These are phyloP conservation scores for Xestia ashworthii DNA, from an alignment of 2,888 invertebrate genomes.

Conservation along the genomic window DNA sequence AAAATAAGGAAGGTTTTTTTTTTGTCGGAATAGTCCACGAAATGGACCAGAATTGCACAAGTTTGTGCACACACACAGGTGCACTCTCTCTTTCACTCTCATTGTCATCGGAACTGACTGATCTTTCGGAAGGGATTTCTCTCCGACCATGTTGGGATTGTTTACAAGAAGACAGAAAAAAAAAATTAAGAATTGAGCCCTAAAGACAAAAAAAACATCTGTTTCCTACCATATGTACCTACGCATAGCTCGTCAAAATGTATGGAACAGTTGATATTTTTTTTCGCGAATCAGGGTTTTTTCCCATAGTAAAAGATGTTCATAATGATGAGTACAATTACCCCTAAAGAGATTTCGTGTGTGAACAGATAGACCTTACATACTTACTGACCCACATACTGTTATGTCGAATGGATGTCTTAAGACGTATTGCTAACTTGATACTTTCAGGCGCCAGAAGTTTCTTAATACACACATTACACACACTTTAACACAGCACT, in stretches of 20 bases:
- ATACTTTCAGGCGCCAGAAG: slow-evolving; percentile 2
- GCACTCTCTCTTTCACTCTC: not conserved
- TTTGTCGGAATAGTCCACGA: not conserved
- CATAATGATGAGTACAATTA: too few relatives aligned
- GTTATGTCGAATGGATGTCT: not conserved
- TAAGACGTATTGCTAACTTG: slow-evolving; percentile 26
- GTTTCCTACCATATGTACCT: too few relatives aligned
- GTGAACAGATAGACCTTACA: too few relatives aligned
- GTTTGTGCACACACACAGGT: not conserved
- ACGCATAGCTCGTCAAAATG: too few relatives aligned
- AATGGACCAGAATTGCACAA: not conserved
- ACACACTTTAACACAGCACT: not conserved
- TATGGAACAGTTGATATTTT: too few relatives aligned
- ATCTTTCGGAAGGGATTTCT: not conserved
- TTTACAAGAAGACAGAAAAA: not conserved
- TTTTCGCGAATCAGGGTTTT: too few relatives aligned
- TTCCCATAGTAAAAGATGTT: too few relatives aligned
- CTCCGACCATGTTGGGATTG: not conserved
- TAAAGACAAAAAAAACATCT: too few relatives aligned
- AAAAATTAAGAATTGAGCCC: not conserved
- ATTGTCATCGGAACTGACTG: not conserved
- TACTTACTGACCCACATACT: slow-evolving; percentile 2
- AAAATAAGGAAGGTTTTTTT: not conserved
- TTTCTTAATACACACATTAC: too few relatives aligned
- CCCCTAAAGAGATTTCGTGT: too few relatives aligned